Conservation (phyloP, 2,113 vertebrate genomes). For the Hydropotes inermis region DNA sequence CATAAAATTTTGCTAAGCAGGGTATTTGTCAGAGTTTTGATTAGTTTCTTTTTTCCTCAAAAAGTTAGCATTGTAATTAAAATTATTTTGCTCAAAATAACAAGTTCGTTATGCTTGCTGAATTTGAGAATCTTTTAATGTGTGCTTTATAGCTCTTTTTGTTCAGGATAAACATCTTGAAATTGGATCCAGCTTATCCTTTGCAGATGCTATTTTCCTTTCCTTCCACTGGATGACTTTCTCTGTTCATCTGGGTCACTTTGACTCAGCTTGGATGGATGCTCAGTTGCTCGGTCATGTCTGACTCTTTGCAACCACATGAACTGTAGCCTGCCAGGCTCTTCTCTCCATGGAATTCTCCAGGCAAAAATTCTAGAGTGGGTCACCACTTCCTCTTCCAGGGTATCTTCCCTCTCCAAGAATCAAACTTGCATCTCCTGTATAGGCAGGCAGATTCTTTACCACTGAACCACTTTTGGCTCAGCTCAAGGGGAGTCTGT, state of each 20-base stretch:
- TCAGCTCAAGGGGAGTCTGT: neutral
- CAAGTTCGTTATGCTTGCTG: neutral
- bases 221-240: neutral
- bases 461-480: neutral
- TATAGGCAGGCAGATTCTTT: neutral
- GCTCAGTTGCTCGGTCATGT: neutral
- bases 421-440: neutral
- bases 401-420: neutral
- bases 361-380: neutral
- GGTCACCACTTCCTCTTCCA: neutral
- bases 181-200: neutral
- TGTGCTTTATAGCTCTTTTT: neutral
- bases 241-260: neutral
- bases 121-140: neutral
- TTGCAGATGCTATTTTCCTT: neutral
- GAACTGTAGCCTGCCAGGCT: neutral
- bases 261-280: neutral
- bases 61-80: constrained; percentile 8
- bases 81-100: neutral
- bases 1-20: neutral
- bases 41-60: neutral
- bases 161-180: neutral
- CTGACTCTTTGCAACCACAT: neutral
- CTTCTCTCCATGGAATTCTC: neutral
- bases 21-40: neutral